phyloP scores from a whole-genome alignment of 1,140 invertebrate genomes.

The Sycophaga agraensis region DNA sequence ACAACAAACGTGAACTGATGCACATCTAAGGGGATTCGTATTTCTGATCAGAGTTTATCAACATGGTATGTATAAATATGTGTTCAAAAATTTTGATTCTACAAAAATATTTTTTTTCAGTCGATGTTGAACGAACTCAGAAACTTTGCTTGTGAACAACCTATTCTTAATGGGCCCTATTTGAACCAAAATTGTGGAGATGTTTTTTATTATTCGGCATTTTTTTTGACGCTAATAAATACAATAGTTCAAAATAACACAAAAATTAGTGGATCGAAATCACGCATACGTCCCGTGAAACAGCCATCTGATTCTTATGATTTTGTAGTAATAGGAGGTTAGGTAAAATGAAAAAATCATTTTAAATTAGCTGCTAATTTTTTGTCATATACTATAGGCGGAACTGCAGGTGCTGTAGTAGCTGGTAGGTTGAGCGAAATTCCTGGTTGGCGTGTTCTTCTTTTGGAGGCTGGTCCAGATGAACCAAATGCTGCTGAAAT shows the following conservation, averaged over 20 bases:
- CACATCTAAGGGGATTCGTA: no score
- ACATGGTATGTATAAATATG: no score
- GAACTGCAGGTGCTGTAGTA: conserved; percentile 50
- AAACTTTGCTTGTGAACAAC: no score
- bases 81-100: no score
- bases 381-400: conserved; percentile 36
- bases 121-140: no score
- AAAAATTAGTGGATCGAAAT: conserved; percentile 49
- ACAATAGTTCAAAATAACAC: conserved; percentile 57
- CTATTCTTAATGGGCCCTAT: conserved; percentile 36
- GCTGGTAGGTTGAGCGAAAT: conserved; percentile 54
- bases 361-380: background rate
- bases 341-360: conserved; percentile 39
- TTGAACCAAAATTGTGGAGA: no score
- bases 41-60: no score
- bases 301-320: conserved; percentile 60
- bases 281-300: conserved; percentile 38
- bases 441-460: conserved; percentile 46
- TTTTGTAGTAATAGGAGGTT: conserved; percentile 79
- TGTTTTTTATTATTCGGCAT: background rate
- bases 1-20: no score
- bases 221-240: conserved; percentile 36
- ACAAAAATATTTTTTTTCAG: no score
- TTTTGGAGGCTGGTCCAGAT: conserved; percentile 64
- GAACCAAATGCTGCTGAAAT: conserved; percentile 47